Evolutionary conservation across 2,888 invertebrate species (phyloP).

Genomic region (Machimus rusticus): DNA sequence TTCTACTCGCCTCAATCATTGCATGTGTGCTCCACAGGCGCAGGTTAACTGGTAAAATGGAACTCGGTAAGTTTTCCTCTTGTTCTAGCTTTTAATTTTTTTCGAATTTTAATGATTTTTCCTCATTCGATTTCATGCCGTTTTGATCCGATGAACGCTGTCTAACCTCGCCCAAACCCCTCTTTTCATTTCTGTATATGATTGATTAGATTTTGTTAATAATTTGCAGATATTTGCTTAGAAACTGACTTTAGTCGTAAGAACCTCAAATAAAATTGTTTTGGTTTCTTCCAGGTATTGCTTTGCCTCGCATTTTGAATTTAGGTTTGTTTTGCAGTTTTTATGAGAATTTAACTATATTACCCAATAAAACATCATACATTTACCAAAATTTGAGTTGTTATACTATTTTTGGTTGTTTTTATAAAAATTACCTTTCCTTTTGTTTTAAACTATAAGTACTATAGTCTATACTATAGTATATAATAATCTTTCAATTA

Average conservation of each 20-base stretch:
- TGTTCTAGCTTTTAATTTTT: neutral
- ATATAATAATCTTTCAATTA: neutral
- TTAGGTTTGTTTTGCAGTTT: conserved; percentile 38
- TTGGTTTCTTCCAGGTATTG: conserved; percentile 39
- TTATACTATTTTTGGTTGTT: neutral
- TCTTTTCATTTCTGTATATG: neutral
- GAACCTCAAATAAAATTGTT: conserved; percentile 20
- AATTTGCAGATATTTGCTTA: conserved; percentile 12
- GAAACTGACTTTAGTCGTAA: conserved; percentile 20
- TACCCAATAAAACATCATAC: neutral
- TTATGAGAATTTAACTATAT: neutral
- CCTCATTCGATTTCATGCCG: conserved; percentile 2
- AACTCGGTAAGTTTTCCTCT: conserved; percentile 65
- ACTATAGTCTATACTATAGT: neutral
- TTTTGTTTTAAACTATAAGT: neutral
- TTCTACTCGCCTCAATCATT: conserved; percentile 84
- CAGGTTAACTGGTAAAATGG: conserved; percentile 85
- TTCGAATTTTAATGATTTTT: neutral
- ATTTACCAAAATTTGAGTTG: neutral
- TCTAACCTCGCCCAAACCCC: neutral
- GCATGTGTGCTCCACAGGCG: conserved; percentile 88
- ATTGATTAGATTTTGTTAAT: neutral
- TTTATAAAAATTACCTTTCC: neutral
- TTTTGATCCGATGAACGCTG: neutral
- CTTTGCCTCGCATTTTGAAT: conserved; percentile 41